Conservation (phyloP, 2,797 vertebrate species). For the Danionella dracula region DNA sequence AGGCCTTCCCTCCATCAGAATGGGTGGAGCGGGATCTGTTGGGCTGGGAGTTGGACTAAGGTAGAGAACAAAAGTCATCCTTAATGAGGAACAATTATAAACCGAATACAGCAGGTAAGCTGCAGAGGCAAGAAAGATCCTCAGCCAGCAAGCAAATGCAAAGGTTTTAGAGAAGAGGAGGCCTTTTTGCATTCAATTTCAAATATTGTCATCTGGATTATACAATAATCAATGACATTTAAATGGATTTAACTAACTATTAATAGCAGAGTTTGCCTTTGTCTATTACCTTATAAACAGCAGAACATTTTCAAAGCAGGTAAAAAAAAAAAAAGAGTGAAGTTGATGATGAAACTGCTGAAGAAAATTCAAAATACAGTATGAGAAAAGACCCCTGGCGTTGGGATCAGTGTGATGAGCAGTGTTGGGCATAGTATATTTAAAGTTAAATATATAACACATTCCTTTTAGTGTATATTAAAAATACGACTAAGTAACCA, state of each 20-base stretch:
- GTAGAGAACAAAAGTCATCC: not conserved
- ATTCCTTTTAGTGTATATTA: no score
- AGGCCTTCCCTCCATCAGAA: slow-evolving; percentile 49
- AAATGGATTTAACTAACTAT: not conserved
- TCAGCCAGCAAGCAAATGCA: not conserved
- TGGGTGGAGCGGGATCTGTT: slow-evolving; percentile 49
- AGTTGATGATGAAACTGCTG: not conserved
- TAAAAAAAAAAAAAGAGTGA: not conserved
- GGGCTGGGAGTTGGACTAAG: slow-evolving; percentile 54
- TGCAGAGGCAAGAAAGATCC: not conserved
- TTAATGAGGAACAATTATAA: not conserved
- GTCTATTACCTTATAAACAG: not conserved
- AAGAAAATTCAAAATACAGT: slow-evolving; percentile 3
- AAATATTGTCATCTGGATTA: not conserved
- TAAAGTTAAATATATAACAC: no score
- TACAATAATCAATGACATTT: not conserved
- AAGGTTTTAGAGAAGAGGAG: not conserved
- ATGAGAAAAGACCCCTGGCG: not conserved
- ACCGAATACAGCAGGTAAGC: no score
- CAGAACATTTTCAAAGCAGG: not conserved
- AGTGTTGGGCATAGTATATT: no score
- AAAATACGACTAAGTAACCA: no score
- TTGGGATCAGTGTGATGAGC: not conserved
- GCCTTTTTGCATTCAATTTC: not conserved
- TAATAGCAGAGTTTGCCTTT: not conserved